A percentile compares a stretch with the other conserved stretches of the same genome.
Conservation (phyloP, 1,140 invertebrate genomes). For the Vanessa atalanta region DNA sequence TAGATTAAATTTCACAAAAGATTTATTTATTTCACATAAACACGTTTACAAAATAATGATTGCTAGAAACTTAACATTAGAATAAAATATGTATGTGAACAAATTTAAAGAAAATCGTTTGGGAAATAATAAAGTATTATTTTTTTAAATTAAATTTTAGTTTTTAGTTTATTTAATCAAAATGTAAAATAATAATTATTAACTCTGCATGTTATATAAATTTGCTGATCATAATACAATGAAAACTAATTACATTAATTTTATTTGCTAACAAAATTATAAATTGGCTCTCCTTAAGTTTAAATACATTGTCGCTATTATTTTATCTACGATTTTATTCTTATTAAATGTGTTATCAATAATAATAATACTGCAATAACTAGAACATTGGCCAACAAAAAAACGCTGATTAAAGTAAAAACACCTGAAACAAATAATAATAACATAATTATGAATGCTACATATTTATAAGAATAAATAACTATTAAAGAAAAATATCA, state of each 20-base stretch:
- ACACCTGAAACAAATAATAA: conserved; percentile 44
- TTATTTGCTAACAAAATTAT: conserved; percentile 22
- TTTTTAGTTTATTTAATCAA: no score
- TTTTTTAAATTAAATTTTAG: no score
- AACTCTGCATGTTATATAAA: no score
- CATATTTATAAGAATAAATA: conserved; percentile 1
- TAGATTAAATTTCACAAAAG: no score
- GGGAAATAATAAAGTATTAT: no score
- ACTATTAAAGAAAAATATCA: conserved; percentile 10
- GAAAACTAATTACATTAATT: conserved; percentile 20
- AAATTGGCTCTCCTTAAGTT: conserved; percentile 1
- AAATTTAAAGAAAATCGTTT: no score
- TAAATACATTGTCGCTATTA: not conserved
- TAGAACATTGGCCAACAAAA: conserved; percentile 11
- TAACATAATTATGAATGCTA: not conserved
- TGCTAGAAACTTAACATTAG: no score
- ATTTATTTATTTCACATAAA: no score
- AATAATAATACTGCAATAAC: conserved; percentile 3
- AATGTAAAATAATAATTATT: no score
- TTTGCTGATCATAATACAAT: no score
- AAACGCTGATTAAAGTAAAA: conserved; percentile 29
- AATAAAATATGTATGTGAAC: no score
- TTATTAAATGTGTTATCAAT: not conserved
- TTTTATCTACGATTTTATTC: not conserved
- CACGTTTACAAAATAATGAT: no score